A percentile compares a stretch with the other conserved stretches of the same genome.
Conservation (phyloP, 2,797 vertebrate species). For the Acanthurus leucopareius region DNA sequence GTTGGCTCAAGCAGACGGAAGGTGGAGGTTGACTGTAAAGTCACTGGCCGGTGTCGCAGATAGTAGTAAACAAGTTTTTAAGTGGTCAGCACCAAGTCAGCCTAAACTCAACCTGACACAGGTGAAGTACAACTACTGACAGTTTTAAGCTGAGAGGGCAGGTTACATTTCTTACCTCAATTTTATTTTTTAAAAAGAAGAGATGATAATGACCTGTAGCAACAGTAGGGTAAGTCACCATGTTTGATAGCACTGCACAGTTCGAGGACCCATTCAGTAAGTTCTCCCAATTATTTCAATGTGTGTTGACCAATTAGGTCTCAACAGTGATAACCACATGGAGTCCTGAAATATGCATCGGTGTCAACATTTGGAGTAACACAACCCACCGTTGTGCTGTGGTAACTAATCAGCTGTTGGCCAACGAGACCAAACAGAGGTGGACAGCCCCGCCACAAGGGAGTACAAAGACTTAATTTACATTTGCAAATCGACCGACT, state of each 20-base stretch:
- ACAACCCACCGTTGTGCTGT: no score
- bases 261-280: not conserved
- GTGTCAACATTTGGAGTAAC: no score
- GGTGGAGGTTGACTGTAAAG: slow-evolving; percentile 5
- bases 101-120: not conserved
- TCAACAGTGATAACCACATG: not conserved
- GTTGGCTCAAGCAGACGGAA: not conserved
- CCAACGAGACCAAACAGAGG: no score
- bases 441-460: no score
- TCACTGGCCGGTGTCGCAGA: not conserved
- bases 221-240: no score
- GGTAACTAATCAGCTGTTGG: no score
- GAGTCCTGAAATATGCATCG: no score
- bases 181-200: not conserved
- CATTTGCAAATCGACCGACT: no score
- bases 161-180: not conserved
- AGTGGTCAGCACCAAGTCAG: slow-evolving; percentile 8
- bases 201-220: not conserved
- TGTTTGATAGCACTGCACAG: not conserved
- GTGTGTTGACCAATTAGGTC: no score
- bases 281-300: no score
- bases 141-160: not conserved
- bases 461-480: no score
- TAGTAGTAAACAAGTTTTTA: not conserved
- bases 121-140: not conserved